phyloP scores from a whole-genome alignment of 2,888 invertebrate species.

The Ormia ochracea region DNA sequence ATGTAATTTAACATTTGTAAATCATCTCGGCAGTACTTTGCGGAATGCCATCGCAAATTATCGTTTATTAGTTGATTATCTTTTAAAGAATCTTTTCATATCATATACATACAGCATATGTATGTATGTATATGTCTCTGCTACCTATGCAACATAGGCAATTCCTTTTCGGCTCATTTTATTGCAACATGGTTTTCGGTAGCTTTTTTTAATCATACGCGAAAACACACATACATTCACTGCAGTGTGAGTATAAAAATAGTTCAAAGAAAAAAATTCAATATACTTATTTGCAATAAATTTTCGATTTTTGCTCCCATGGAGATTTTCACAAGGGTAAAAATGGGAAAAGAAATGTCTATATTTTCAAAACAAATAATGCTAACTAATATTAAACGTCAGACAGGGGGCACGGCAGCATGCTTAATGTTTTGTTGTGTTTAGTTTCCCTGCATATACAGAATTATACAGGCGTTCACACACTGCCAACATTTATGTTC shows the following conservation, averaged over 20 bases:
- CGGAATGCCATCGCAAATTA: slow-evolving; percentile 55
- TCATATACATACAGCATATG: background rate
- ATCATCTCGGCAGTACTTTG: slow-evolving; percentile 10
- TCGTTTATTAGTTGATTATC: slow-evolving; percentile 41
- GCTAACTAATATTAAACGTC: background rate
- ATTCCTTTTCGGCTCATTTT: too few relatives aligned
- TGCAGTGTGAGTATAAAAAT: background rate
- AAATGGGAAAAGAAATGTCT: background rate
- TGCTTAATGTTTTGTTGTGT: slow-evolving; percentile 22
- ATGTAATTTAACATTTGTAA: background rate
- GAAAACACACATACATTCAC: background rate
- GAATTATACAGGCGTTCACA: background rate
- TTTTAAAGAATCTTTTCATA: background rate
- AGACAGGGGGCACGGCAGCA: background rate
- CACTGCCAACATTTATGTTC: background rate
- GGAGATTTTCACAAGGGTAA: slow-evolving; percentile 5
- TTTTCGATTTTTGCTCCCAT: slow-evolving; percentile 41
- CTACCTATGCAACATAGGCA: too few relatives aligned
- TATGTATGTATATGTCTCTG: background rate
- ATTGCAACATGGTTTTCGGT: background rate
- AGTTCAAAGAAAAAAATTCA: background rate
- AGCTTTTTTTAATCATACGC: too few relatives aligned
- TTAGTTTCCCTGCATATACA: slow-evolving; percentile 5
- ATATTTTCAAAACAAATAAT: slow-evolving; percentile 9
- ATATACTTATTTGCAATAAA: slow-evolving; percentile 4